Evolutionary conservation across 1,140 invertebrate species (phyloP).

Genomic region (Mercenaria mercenaria): DNA sequence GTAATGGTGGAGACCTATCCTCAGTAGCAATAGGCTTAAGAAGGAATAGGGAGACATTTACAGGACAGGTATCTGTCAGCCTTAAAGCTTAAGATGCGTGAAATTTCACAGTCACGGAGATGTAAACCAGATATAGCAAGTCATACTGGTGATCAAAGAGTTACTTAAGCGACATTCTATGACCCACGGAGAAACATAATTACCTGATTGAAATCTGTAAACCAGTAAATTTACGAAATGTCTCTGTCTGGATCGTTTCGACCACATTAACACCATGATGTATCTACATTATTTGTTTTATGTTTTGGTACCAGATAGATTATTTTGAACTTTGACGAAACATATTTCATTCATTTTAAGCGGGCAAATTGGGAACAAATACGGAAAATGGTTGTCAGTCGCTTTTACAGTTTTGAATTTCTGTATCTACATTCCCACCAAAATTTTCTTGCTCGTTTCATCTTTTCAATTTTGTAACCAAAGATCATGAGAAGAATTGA

Average conservation of each 20-base stretch:
- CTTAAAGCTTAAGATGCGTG: neutral
- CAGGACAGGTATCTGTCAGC: neutral
- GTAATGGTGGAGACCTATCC: too few species aligned
- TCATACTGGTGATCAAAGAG: conserved; percentile 10
- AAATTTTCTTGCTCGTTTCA: too few species aligned
- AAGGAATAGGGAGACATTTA: too few species aligned
- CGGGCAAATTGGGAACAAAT: too few species aligned
- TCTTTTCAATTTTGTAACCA: too few species aligned
- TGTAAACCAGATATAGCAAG: neutral
- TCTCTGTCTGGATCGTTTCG: neutral
- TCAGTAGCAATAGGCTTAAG: too few species aligned
- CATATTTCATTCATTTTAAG: too few species aligned
- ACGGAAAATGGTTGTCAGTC: too few species aligned
- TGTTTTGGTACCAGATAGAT: neutral
- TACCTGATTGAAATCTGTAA: conserved; percentile 28
- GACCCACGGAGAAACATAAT: conserved; percentile 5
- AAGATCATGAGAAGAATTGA: too few species aligned
- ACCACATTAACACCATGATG: conserved; percentile 1
- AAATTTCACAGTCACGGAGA: neutral
- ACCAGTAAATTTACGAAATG: conserved; percentile 15
- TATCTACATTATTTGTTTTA: neutral
- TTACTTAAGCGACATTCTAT: conserved; percentile 1
- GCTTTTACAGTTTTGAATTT: too few species aligned
- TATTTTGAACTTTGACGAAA: too few species aligned
- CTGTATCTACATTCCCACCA: too few species aligned